A percentile compares a stretch with the other conserved stretches of the same genome.
Conservation (phyloP, 2,888 invertebrate genomes). For the Spodoptera exigua region DNA sequence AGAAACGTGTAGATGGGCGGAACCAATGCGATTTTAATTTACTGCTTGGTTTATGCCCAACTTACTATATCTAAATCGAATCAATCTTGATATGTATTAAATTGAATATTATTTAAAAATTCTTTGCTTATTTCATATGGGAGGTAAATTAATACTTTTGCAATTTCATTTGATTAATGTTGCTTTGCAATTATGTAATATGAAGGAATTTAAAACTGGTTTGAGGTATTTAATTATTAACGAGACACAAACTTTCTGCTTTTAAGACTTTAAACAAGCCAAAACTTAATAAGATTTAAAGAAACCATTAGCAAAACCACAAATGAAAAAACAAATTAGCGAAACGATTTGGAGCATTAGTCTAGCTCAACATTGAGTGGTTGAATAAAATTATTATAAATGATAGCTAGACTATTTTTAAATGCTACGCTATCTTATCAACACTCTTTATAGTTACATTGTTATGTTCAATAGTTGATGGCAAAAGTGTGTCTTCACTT, state of each 20-base stretch:
- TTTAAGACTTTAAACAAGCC: no score
- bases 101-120: conserved; percentile 34
- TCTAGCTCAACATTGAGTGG: no score
- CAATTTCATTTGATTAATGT: background rate
- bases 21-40: conserved; percentile 59
- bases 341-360: no score
- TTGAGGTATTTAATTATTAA: background rate
- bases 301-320: no score
- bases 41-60: conserved; percentile 37
- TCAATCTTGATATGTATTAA: conserved; percentile 27
- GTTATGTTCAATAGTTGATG: no score
- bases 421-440: no score
- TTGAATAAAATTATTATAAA: no score
- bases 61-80: conserved; percentile 31
- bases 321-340: no score
- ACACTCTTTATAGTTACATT: background rate
- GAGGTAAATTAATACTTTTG: conserved; percentile 13
- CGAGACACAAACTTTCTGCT: no score
- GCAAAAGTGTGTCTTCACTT: no score
- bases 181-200: background rate
- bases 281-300: no score
- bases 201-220: background rate
- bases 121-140: conserved; percentile 2
- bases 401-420: no score
- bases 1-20: conserved; percentile 57